Conservation (phyloP, 1,140 invertebrate species). For the Megalonaias nervosa region DNA sequence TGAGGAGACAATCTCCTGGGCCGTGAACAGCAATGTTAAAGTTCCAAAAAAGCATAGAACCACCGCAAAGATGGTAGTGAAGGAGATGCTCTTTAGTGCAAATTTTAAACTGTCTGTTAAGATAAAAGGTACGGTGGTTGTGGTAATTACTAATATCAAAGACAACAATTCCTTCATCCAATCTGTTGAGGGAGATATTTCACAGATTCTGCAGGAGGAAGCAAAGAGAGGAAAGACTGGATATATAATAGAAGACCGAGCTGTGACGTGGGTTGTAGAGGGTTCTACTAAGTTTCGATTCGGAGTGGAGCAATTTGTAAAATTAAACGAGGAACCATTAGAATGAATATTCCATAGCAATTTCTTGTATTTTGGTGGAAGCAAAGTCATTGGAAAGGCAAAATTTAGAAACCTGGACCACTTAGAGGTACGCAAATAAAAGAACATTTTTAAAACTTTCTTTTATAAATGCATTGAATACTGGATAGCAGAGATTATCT, state of each 20-base stretch:
- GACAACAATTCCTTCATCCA: slow-evolving; percentile 71
- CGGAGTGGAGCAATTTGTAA: slow-evolving; percentile 68
- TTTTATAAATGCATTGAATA: too few species aligned
- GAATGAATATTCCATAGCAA: neutral
- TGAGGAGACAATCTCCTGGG: slow-evolving; percentile 72
- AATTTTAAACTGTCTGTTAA: slow-evolving; percentile 68
- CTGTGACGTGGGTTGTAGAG: slow-evolving; percentile 57
- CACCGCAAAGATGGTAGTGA: slow-evolving; percentile 71
- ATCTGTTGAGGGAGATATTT: slow-evolving; percentile 66
- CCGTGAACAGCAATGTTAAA: slow-evolving; percentile 71
- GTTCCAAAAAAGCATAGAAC: slow-evolving; percentile 69
- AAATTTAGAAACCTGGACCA: too few species aligned
- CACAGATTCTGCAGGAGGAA: slow-evolving; percentile 60
- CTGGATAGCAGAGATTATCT: too few species aligned
- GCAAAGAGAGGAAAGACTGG: slow-evolving; percentile 44
- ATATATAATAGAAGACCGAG: slow-evolving; percentile 53
- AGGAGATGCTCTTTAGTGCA: slow-evolving; percentile 71
- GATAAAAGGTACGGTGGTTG: slow-evolving; percentile 67
- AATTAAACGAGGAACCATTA: slow-evolving; percentile 54
- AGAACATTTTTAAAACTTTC: too few species aligned
- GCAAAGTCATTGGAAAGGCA: too few species aligned
- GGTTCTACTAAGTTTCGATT: slow-evolving; percentile 68
- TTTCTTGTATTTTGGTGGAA: too few species aligned
- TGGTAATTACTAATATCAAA: slow-evolving; percentile 66
- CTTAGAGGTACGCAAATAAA: too few species aligned